Evolutionary conservation across 2,888 invertebrate species (phyloP), one percentile per base, ranked within the genome.

Genomic region (Nomada flava): DNA sequence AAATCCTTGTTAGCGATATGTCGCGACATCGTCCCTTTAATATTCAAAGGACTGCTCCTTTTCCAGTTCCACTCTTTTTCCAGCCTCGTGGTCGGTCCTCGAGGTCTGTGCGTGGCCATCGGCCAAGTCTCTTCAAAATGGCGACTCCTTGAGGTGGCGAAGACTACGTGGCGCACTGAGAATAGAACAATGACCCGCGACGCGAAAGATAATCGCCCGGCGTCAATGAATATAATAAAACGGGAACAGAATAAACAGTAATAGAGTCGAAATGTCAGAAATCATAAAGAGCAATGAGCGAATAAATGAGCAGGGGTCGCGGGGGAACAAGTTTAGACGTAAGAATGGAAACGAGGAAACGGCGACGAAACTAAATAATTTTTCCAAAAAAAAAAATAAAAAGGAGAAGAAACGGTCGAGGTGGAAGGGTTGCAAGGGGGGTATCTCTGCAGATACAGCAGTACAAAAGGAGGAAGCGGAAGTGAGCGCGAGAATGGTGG

Each of bases 91-190:
- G 57, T 53, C 64, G 64, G 67, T 71, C 78, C 62, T 67, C 70
- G 77, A 68, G 68, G 60, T 73, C 76, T 59, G 59, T 62, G 73
- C 71, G 68, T 80, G 75, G 83, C 71, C 71, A 62, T 67, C 79
- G 85, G 78, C 67, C 81, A 62, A 64, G 57, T 13, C 65, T 60
- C 67, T 87, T 89, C 90, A 90, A 91, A 90, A 91, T 91, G 92
- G 91, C 91, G 90, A 84, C 88, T 81, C 70, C 87, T 89, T 86
- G 87, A 87, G 86, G 88, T 86, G 86, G 84, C 81, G 86, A 50
- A 52, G 44, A 29, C 62, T n/a, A n/a, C 42, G 15, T 4, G 9
- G 36, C 11, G 23, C 15, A 15, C 4, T 11, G 18, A 26, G 0
- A 13, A 11, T 26, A 29, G 50, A 23, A 15, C 47, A 42, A 59